Base-by-base conservation (phyloP, 1,140 invertebrate species). In the Tetramorium alpestre region DNA sequence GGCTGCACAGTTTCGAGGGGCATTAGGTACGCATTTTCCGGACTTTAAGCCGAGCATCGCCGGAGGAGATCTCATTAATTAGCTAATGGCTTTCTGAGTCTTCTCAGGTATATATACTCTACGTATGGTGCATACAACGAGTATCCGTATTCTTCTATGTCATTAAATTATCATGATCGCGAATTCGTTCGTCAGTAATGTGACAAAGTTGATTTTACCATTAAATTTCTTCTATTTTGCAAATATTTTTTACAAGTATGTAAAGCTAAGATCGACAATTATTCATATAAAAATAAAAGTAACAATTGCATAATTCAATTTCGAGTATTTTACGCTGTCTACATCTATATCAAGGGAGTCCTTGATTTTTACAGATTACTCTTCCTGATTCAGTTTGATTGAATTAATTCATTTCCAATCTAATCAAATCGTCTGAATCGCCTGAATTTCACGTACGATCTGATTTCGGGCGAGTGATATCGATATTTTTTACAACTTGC, bases 401-500 rank as follows among this genome's bases (percentile, higher is more conserved):
- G 88, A 82, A 90, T 90, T 90, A 90, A 90, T 90, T 80, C 88
- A 90, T 90, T 88, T 70, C 81, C 76, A 88, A 90, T 90, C 76
- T 86, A 90, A 90, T 90, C 88, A 90, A 90, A 90, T 90, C 70
- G 80, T 44, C 49, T 86, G 88, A 88, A 90, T 90, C 33, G 86
- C 85, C 86, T 90, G 33, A 88, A 90, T 90, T 88, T 90, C 86
- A 90, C 88, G 77, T 89, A 81, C 81, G 70, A 90, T 80, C 60
- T 73, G 75, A 76, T 90, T 90, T 85, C 76, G 65, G 54, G 25
- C 33, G 80, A 49, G 62, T 25, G 41, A 60, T 73, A 84, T 84
- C 85, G 76, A 77, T 60, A 47, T 18, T 75, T 84, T 65, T 75
- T 10, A 54, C 28, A 16, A 13, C 1, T 38, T 54, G 58, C n/a